Percentiles rank a stretch among this genome's conserved stretches.
Conservation (phyloP, 1,140 invertebrate genomes). For the Penaeus japonicus region DNA sequence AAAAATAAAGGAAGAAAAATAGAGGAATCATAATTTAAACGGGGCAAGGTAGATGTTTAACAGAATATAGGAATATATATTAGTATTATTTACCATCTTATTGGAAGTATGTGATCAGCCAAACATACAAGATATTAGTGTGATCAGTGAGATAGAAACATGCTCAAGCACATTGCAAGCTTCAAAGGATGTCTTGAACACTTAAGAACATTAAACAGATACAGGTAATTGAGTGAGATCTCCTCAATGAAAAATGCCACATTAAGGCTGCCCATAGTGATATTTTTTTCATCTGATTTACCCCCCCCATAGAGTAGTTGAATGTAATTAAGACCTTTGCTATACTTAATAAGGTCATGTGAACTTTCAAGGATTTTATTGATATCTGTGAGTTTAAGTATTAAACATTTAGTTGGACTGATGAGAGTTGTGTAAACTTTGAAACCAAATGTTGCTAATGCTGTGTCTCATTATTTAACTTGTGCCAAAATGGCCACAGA, state of each 20-base stretch:
- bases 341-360: background rate
- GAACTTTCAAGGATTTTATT: background rate
- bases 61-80: background rate
- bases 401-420: constrained; percentile 20
- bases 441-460: constrained; percentile 32
- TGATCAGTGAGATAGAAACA: background rate
- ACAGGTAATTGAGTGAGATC: background rate
- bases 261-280: background rate
- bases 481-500: constrained; percentile 46
- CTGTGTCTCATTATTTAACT: constrained; percentile 1
- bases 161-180: background rate
- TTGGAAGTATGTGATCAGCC: background rate
- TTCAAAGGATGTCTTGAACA: background rate
- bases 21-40: background rate
- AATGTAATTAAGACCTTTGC: background rate
- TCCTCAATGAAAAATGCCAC: background rate
- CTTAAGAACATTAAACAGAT: background rate
- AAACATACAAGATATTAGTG: background rate
- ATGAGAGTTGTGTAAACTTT: constrained; percentile 6
- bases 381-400: constrained; percentile 26
- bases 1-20: background rate
- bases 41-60: background rate
- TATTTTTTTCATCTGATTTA: too few species aligned
- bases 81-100: background rate
- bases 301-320: background rate